Evolutionary conservation across 1,140 invertebrate species (phyloP).

Genomic region (Colletes gigas): DNA sequence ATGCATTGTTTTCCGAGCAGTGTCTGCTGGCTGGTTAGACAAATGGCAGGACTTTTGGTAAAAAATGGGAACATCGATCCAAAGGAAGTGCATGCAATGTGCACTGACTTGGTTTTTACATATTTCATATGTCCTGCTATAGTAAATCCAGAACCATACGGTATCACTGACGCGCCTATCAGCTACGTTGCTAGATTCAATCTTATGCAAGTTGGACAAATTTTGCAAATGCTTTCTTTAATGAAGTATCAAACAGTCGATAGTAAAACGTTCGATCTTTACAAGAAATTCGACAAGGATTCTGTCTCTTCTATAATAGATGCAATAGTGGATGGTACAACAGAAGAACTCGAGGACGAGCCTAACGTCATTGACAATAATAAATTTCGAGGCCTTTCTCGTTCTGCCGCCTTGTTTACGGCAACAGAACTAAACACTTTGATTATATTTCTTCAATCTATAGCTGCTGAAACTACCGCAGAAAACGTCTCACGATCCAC

Average conservation of each 20-base stretch:
- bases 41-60: slow-evolving; percentile 87
- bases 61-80: slow-evolving; percentile 84
- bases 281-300: slow-evolving; percentile 89
- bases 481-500: slow-evolving; percentile 37
- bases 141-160: slow-evolving; percentile 96
- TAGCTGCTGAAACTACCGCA: slow-evolving; percentile 53
- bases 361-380: slow-evolving; percentile 82
- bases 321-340: slow-evolving; percentile 84
- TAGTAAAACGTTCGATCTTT: slow-evolving; percentile 87
- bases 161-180: slow-evolving; percentile 97
- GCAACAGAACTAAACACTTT: slow-evolving; percentile 85
- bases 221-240: slow-evolving; percentile 94
- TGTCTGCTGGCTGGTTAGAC: slow-evolving; percentile 89
- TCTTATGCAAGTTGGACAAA: slow-evolving; percentile 94
- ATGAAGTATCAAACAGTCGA: slow-evolving; percentile 91
- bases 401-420: slow-evolving; percentile 86
- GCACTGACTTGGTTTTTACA: slow-evolving; percentile 95
- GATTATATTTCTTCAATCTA: slow-evolving; percentile 81
- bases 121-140: slow-evolving; percentile 98
- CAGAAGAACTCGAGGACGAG: slow-evolving; percentile 82
- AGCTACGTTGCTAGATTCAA: slow-evolving; percentile 95
- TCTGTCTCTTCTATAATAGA: slow-evolving; percentile 89
- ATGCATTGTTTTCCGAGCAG: slow-evolving; percentile 95
- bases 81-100: slow-evolving; percentile 89
- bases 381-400: slow-evolving; percentile 83